Base-by-base conservation (phyloP, 2,888 invertebrate species). In the Ernsta delagoae region DNA sequence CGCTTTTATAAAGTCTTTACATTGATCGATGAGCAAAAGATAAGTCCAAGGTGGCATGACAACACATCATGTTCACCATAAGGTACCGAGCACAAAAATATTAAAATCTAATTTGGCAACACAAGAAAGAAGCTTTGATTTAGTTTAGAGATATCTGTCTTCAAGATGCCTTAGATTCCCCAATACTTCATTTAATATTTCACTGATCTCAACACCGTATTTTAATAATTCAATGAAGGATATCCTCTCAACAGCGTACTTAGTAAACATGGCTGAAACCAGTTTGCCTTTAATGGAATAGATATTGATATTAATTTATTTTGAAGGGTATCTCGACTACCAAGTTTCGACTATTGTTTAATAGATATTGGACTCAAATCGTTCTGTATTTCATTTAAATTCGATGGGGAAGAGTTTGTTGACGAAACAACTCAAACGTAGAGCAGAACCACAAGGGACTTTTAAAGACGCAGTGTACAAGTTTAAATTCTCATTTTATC, bases 271-370 rank as follows among this genome's bases (percentile, higher is more conserved):
- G 7, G 64, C 41, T 63, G 41, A 43, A 43, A 57, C 56, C 41
- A 34, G 43, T 59, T 36, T 41, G 36, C 11, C 50, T 24, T 65
- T 50, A 50, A 65, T 65, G 57, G 39, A 61, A 48, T 61, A 50
- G 36, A 36, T 50, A 61, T 61, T 34, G 41, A 54, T 59, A 48
- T 50, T 50, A 39, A 50, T 59, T 48, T 53, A 60, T 66, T 66
- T 41, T 8, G 59, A 39, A 59, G 24, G 16, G n/a, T 39, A 59
- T 5, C 50, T 48, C 59, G 59, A 36, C 24, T 65, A 59, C 36
- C 11, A 59, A 59, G 16, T 53, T 24, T 59, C 50, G 50, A 36
- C 5, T 36, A 48, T 48, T 61, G 50, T 61, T 61, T 16, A 48
- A 61, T 36, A 16, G 50, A 62, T 36, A 62, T 62, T 36, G 36